These are phyloP conservation scores for Corvus cornix DNA, from an alignment of 2,113 vertebrate genomes.

Conservation along the genomic window DNA sequence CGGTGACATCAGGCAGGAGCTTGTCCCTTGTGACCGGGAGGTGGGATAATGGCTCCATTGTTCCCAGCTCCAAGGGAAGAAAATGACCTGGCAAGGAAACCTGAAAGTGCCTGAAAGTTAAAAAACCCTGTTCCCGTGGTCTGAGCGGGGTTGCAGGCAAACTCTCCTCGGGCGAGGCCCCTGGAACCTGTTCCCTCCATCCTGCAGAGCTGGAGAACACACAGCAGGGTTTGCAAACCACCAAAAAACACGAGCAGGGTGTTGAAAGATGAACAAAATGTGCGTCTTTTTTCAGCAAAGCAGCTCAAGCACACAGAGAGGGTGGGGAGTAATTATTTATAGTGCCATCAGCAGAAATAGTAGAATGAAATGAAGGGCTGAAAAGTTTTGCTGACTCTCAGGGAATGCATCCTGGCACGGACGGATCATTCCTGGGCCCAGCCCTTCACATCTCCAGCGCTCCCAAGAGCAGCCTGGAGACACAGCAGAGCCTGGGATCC, in stretches of 20 bases:
- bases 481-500: not conserved
- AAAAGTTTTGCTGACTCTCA: slow-evolving; percentile 66
- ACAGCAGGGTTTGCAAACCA: not conserved
- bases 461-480: not conserved
- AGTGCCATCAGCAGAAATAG: slow-evolving; percentile 54
- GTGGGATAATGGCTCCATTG: slow-evolving; percentile 26
- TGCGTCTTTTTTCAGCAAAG: slow-evolving; percentile 24
- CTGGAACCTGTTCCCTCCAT: not conserved
- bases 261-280: not conserved
- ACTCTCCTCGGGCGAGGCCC: not conserved
- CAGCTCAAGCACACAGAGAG: not conserved
- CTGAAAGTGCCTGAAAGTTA: not conserved
- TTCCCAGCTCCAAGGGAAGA: not conserved
- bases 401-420: slow-evolving; percentile 17
- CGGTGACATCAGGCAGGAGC: not conserved
- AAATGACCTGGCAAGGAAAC: slow-evolving; percentile 1
- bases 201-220: not conserved
- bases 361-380: slow-evolving; percentile 48
- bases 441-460: not conserved
- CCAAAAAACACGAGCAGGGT: not conserved
- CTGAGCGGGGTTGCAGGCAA: not conserved
- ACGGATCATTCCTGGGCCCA: not conserved
- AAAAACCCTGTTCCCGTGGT: not conserved
- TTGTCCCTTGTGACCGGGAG: not conserved
- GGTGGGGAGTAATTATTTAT: slow-evolving; percentile 63